Evolutionary conservation across 2,797 vertebrate species (phyloP).

Genomic region (Melanotaenia maccullochi): DNA sequence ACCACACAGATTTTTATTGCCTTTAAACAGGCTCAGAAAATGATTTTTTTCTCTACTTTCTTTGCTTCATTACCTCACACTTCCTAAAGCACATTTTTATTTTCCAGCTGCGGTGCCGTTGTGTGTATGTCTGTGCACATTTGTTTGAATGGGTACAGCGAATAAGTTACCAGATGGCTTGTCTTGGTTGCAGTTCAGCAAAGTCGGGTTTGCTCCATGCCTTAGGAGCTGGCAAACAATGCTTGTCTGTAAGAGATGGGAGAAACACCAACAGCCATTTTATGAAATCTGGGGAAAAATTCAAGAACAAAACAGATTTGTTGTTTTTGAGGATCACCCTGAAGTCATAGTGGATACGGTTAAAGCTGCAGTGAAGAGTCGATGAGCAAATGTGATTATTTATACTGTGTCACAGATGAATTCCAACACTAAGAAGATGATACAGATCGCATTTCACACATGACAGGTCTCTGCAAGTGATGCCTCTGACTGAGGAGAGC

Average conservation of each 20-base stretch:
- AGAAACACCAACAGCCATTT: slow-evolving; percentile 47
- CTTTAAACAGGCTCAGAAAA: slow-evolving; percentile 44
- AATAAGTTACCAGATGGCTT: slow-evolving; percentile 90
- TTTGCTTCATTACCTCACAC: slow-evolving; percentile 45
- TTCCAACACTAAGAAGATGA: slow-evolving; percentile 14
- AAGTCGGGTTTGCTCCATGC: slow-evolving; percentile 88
- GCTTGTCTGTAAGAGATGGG: slow-evolving; percentile 82
- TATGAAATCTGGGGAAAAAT: slow-evolving; percentile 26
- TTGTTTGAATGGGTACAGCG: slow-evolving; percentile 20
- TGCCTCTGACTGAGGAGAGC: slow-evolving; percentile 30
- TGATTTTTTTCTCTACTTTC: slow-evolving; percentile 1
- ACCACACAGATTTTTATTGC: slow-evolving; percentile 43
- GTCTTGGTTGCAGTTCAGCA: slow-evolving; percentile 92
- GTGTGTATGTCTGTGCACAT: slow-evolving; percentile 21
- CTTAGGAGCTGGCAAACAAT: slow-evolving; percentile 91
- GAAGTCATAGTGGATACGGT: neutral
- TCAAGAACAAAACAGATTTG: slow-evolving; percentile 2
- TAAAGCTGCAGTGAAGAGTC: slow-evolving; percentile 6
- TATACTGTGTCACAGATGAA: too few species aligned
- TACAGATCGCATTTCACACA: slow-evolving; percentile 22
- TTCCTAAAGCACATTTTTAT: slow-evolving; percentile 18
- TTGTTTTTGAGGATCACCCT: neutral
- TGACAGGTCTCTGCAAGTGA: slow-evolving; percentile 25
- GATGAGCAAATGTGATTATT: slow-evolving; percentile 9
- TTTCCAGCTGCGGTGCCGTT: slow-evolving; percentile 23